Base-by-base conservation (phyloP, 2,888 invertebrate species). In the Nipponacmea schrenckii region DNA sequence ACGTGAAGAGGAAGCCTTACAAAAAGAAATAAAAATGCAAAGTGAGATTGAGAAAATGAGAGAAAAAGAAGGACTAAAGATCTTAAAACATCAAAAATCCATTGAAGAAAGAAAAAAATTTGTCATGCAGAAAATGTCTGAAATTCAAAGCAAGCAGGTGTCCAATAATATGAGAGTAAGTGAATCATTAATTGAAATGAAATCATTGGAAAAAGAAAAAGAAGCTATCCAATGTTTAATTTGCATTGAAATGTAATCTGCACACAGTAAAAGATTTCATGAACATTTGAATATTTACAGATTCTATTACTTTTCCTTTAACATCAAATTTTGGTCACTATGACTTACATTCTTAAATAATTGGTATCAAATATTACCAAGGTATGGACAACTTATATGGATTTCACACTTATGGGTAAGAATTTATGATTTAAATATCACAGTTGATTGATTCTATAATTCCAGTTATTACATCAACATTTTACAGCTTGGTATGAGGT, bases 401-500 rank as follows among this genome's bases (percentile, higher is more conserved):
- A n/a, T n/a, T n/a, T n/a, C n/a, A n/a, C n/a, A n/a, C n/a, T n/a
- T n/a, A n/a, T n/a, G n/a, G n/a, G n/a, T n/a, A n/a, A n/a, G n/a
- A n/a, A n/a, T 39, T 39, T 39, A 10, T 39, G 39, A 5, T 8
- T 1, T 39, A 1, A 39, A 0, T 39, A 39, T 39, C 10, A 39
- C 10, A 10, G 7, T 8, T 5, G 39, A 56, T 56, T 20, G n/a
- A 10, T 56, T 20, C 3, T 66, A 26, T 31, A 50, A 26, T 72
- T 81, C 7, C 75, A 88, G 87, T 74, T 81, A 62, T 71, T 86
- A 62, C 88, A 87, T 63, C 76, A 79, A 17, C 84, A 84, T 77
- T 87, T 89, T 78, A 84, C 84, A 17, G 82, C 82, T 15, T 88
- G 85, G 87, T 86, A 86, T 71, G 80, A 82, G 65, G 69, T 85